Conservation (phyloP, 2,797 vertebrate species). For the Bradypus variegatus region DNA sequence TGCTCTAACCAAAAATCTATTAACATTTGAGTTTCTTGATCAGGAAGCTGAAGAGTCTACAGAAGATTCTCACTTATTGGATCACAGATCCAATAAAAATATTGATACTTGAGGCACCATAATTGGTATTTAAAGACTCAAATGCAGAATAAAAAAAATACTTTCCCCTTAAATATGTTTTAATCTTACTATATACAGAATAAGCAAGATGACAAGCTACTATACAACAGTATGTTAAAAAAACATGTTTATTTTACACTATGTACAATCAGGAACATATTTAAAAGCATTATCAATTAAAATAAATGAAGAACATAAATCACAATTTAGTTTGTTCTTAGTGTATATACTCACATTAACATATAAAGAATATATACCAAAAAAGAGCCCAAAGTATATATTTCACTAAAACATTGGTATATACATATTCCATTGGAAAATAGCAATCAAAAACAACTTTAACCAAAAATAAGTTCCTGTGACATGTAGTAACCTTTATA, state of each 20-base stretch:
- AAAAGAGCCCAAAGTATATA: slow-evolving; percentile 72
- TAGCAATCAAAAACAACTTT: slow-evolving; percentile 71
- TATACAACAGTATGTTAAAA: slow-evolving; percentile 76
- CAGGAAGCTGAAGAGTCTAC: slow-evolving; percentile 4
- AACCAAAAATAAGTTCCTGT: slow-evolving; percentile 73
- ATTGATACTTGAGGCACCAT: not conserved
- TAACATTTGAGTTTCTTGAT: not conserved
- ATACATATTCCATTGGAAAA: slow-evolving; percentile 72
- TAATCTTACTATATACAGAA: slow-evolving; percentile 45
- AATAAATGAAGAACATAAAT: slow-evolving; percentile 76
- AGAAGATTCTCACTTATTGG: not conserved
- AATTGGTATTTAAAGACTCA: not conserved
- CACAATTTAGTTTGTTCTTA: slow-evolving; percentile 76
- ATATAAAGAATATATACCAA: slow-evolving; percentile 78
- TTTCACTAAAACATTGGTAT: slow-evolving; percentile 72
- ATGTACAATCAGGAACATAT: slow-evolving; percentile 79
- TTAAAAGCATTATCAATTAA: slow-evolving; percentile 76
- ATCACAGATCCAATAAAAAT: slow-evolving; percentile 21
- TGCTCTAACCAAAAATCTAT: not conserved
- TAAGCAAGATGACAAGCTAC: slow-evolving; percentile 67
- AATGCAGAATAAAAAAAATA: not conserved
- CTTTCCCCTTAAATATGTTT: not conserved
- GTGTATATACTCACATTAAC: slow-evolving; percentile 77
- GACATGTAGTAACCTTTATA: slow-evolving; percentile 73
- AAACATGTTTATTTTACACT: slow-evolving; percentile 84